Evolutionary conservation across 2,113 vertebrate species (phyloP).

Genomic region (Centropus bengalensis): DNA sequence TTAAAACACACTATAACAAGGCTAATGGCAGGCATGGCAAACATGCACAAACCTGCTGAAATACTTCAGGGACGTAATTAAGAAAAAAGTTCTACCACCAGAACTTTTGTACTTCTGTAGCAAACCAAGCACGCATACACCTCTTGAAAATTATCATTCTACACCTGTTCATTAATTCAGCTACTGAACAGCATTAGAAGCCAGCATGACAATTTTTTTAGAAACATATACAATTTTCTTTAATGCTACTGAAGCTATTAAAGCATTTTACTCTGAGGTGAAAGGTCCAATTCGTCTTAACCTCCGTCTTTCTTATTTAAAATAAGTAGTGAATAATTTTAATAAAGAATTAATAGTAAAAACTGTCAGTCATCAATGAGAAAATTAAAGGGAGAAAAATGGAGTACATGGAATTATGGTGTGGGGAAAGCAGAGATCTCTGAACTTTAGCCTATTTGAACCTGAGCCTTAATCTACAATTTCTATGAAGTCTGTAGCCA

Average conservation of each 20-base stretch:
- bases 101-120: constrained; percentile 10
- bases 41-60: constrained; percentile 20
- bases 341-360: background rate
- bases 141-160: constrained; percentile 55
- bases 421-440: background rate
- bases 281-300: background rate
- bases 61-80: constrained; percentile 64
- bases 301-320: background rate
- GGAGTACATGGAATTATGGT: fast-evolving
- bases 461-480: background rate
- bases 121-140: background rate
- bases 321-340: background rate
- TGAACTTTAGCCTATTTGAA: background rate
- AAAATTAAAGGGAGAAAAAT: background rate
- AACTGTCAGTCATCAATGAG: background rate
- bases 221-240: background rate
- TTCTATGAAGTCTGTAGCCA: background rate
- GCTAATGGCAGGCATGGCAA: constrained; percentile 3
- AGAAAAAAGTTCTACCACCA: constrained; percentile 23
- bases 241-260: background rate
- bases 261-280: background rate
- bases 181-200: constrained; percentile 43
- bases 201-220: background rate
- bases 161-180: constrained; percentile 71
- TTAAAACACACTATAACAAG: constrained; percentile 21